These are phyloP conservation scores for Dendronephthya gigantea DNA, from an alignment of 64 coral and sea anemone species.

Conservation along the genomic window DNA sequence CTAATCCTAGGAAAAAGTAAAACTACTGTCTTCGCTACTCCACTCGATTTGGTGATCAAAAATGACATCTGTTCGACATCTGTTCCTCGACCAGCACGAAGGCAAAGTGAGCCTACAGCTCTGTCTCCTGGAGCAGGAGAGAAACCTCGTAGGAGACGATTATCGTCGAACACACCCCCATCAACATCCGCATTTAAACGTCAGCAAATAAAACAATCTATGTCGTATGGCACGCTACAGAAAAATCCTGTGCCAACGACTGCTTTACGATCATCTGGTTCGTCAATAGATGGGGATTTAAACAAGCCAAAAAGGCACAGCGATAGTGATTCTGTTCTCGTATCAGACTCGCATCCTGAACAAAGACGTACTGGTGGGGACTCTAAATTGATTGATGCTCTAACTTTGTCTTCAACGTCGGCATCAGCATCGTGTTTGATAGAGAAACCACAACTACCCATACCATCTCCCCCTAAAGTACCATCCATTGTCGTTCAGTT, in stretches of 20 bases:
- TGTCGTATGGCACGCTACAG: not conserved
- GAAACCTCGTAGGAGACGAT: not conserved
- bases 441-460: conserved; percentile 1
- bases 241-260: not conserved
- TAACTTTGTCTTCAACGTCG: not conserved
- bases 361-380: not conserved
- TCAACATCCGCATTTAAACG: not conserved
- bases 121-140: not conserved
- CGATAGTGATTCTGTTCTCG: not conserved
- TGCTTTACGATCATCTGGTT: not conserved
- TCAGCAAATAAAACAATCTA: not conserved
- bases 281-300: not conserved
- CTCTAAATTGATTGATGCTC: not conserved
- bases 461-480: conserved; percentile 7
- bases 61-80: too few species aligned
- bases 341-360: not conserved
- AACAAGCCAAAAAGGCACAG: conserved; percentile 2
- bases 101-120: not conserved
- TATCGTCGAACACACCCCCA: not conserved
- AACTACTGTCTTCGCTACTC: conserved; percentile 1
- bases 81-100: not conserved
- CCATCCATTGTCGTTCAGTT: not conserved
- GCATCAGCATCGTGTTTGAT: not conserved
- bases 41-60: not conserved
- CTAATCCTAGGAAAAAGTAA: not conserved